Conservation (phyloP, 1,140 invertebrate species). For the Linepithema humile region DNA sequence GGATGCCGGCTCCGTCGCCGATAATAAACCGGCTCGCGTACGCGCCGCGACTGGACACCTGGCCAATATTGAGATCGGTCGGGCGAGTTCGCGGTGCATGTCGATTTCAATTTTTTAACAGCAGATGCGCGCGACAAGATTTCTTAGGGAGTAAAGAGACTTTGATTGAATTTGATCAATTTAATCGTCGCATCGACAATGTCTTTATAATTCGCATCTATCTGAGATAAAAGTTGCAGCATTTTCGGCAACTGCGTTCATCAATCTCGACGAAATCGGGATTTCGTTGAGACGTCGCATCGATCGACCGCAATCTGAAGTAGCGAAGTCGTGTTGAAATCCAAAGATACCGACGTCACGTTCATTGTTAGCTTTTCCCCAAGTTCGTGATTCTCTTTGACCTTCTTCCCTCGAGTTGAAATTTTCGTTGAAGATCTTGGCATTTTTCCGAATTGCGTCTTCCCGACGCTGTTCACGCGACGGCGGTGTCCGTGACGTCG, state of each 20-base stretch:
- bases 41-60: neutral
- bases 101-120: constrained; percentile 25
- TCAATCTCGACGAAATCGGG: neutral
- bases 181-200: constrained; percentile 4
- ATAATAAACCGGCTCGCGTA: constrained; percentile 40
- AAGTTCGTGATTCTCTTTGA: neutral
- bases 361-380: neutral
- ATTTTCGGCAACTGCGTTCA: neutral
- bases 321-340: neutral
- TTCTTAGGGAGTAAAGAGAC: neutral
- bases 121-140: neutral
- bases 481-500: neutral
- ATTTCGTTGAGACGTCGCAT: neutral
- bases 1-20: constrained; percentile 45
- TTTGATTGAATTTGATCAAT: neutral
- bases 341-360: neutral
- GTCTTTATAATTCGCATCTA: no score
- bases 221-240: neutral
- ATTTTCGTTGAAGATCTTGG: constrained; percentile 2
- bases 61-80: neutral
- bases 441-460: neutral
- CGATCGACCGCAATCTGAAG: neutral
- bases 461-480: neutral
- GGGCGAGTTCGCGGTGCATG: neutral
- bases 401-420: neutral